Base-by-base conservation (phyloP, 1,140 invertebrate species). In the Pectinophora gossypiella region DNA sequence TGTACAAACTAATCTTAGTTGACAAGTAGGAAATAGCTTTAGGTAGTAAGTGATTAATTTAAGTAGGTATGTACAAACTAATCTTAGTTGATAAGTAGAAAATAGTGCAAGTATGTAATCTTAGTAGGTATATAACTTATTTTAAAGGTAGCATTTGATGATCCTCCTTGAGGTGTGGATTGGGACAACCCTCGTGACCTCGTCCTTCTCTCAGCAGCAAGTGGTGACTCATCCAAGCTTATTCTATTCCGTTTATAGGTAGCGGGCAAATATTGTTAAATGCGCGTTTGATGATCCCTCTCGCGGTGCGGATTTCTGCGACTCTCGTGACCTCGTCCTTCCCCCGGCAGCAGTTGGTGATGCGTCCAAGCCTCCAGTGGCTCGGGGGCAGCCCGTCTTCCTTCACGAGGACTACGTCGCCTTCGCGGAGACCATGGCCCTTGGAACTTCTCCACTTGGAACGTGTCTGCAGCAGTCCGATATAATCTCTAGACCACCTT, bases 251-350 rank as follows among this genome's bases (percentile, higher is more conserved):
- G 22, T 10, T 10, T 23, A 23, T 23, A 38, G 40, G 40, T 6
- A 43, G 19, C 19, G 40, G 40, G 15, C 40, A 43, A 19, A 43
- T 43, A 19, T 19, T 19, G 19, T 43, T 43, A n/a, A 43, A 43
- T 3, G 16, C 13, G 3, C 40, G 15, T 19, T 9, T 18, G 6
- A 43, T 43, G 5, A n/a, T 43, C 7, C 40, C 40, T 19, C 19
- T 18, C 18, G 40, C 5, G 4, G 19, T 43, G 2, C 13, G 40
- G n/a, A 43, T 43, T 9, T 18, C 7, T 18, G 40, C 40, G 3
- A 43, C 15, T 5, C 40, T 16, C 2, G 40, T 43, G 4, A 43
- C 40, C 4, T 13, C 40, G n/a, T 43, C 40, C 3, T n/a, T 7
- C 4, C 40, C 40, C 4, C 19, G 2, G 19, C 7, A 19, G 40